These are phyloP conservation scores for Diploptera punctata DNA, from an alignment of 2,888 invertebrate species.

Conservation along the genomic window DNA sequence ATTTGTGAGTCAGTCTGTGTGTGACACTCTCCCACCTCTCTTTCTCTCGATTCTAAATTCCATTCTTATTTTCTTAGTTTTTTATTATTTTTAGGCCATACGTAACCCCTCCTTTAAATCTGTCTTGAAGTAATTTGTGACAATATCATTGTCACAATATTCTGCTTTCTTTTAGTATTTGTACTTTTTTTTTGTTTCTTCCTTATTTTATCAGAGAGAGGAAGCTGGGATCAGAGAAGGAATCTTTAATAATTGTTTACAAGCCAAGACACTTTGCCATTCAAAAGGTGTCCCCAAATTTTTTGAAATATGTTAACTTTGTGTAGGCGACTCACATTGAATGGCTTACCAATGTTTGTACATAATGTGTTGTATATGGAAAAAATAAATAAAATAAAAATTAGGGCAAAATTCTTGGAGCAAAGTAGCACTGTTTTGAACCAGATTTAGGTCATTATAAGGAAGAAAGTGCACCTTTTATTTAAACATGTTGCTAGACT, in stretches of 20 bases:
- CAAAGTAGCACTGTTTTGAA: slow-evolving; percentile 35
- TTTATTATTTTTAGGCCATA: slow-evolving; percentile 7
- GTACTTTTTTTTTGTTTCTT: background rate
- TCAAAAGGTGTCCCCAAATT: slow-evolving; percentile 23
- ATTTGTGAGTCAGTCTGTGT: slow-evolving; percentile 39
- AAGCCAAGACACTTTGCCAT: slow-evolving; percentile 26
- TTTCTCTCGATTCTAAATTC: slow-evolving; percentile 34
- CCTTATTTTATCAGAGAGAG: slow-evolving; percentile 2
- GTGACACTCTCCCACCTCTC: slow-evolving; percentile 34
- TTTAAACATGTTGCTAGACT: slow-evolving; percentile 38
- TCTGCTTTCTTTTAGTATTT: slow-evolving; percentile 2
- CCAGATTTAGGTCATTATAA: slow-evolving; percentile 20
- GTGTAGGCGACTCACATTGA: slow-evolving; percentile 44
- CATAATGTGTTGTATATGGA: slow-evolving; percentile 44
- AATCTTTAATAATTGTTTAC: slow-evolving; percentile 24
- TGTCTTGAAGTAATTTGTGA: slow-evolving; percentile 6
- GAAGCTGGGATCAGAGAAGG: slow-evolving; percentile 22
- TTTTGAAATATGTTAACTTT: slow-evolving; percentile 31
- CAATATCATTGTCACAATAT: slow-evolving; percentile 19
- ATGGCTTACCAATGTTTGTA: slow-evolving; percentile 44
- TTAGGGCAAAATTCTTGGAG: slow-evolving; percentile 32
- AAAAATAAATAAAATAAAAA: no score
- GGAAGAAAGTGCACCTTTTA: slow-evolving; percentile 31
- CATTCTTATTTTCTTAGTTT: background rate
- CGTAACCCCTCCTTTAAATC: background rate